Base-by-base conservation (phyloP, 2,888 invertebrate genomes). In the Aplocera efformata region DNA sequence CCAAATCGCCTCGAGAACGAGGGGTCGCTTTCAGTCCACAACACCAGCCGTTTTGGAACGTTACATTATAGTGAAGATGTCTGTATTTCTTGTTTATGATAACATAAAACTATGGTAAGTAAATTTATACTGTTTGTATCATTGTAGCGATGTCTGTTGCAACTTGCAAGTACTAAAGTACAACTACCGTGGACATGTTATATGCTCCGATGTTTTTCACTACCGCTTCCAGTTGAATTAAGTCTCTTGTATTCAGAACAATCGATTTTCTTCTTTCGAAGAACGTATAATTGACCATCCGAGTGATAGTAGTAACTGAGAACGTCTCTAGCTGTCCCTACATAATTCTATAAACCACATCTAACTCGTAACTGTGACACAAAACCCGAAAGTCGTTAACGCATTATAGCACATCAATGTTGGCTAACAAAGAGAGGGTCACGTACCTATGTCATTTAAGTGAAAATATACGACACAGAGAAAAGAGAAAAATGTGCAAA, bases 361-460 rank as follows among this genome's bases (percentile, higher is more conserved):
- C 26, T 26, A 26, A 45, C 26, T 45, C 40, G 40, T 45, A 40
- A 45, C 36, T 36, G 25, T 40, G 27, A 32, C 35, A 39, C 29
- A 50, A 58, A 54, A 58, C 50, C 51, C 53, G 48, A 51, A 54
- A 50, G 64, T 56, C 57, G 59, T 61, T 61, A 67, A 57, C 59
- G 54, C 62, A 63, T 64, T 59, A 60, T 55, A 60, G 61, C 62
- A 60, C 62, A 67, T 63, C 63, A 61, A 67, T 68, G 68, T 60
- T 66, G 67, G 67, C 69, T 72, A 79, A 71, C 72, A 71, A 67
- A 70, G 71, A 75, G 76, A 73, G 74, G 79, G 79, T 77, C 78
- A 72, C 76, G 77, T 75, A 78, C 76, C 78, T 79, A 74, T 76
- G 81, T 84, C 84, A 84, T 83, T 84, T 81, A 85, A 86, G 86